phyloP scores from a whole-genome alignment of 2,797 vertebrate species.

The Cichlasoma orientale region DNA sequence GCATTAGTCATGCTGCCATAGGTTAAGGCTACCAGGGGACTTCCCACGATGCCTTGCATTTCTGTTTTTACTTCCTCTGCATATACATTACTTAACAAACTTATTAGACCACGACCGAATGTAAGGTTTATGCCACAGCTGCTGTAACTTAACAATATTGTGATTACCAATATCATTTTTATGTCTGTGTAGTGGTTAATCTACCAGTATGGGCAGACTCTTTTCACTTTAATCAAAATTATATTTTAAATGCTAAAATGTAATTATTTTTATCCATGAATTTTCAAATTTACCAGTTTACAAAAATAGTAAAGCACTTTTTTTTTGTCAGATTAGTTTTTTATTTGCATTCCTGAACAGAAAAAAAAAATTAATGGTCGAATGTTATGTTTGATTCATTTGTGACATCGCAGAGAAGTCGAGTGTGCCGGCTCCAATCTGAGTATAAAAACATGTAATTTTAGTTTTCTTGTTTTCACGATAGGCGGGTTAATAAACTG shows the following conservation, averaged over 20 bases:
- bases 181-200: neutral
- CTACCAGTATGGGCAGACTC: neutral
- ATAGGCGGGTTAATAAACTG: neutral
- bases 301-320: neutral
- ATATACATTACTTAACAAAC: neutral
- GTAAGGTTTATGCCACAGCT: neutral
- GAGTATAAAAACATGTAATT: neutral
- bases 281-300: neutral
- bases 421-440: fast-evolving
- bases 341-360: neutral
- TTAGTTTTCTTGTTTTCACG: neutral
- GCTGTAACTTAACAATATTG: neutral
- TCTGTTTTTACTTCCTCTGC: neutral
- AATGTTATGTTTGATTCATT: neutral
- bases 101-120: neutral
- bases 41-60: fast-evolving
- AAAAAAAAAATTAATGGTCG: neutral
- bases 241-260: neutral
- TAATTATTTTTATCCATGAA: neutral
- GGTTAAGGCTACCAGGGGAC: neutral
- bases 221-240: neutral
- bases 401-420: neutral
- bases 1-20: neutral
- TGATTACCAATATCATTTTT: neutral
- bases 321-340: neutral